Evolutionary conservation across 2,113 vertebrate genomes (phyloP).

Genomic region (Passer domesticus): DNA sequence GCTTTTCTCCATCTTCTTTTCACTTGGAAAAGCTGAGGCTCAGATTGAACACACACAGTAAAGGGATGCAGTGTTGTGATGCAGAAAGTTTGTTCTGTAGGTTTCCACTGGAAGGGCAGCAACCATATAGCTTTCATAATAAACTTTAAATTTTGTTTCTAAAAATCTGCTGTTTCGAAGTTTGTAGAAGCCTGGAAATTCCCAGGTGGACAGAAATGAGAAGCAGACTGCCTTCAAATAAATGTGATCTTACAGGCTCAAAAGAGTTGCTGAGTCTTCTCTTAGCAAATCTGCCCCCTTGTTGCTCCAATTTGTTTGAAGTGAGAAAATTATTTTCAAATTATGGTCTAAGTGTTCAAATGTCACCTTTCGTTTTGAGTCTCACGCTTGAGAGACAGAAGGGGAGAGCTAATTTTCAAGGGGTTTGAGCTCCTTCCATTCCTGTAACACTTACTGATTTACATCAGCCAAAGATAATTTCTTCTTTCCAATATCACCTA

Average conservation of each 20-base stretch:
- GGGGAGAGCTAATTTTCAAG: slow-evolving; percentile 13
- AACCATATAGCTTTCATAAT: background rate
- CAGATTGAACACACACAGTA: background rate
- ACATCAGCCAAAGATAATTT: slow-evolving; percentile 51
- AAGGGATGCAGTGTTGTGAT: background rate
- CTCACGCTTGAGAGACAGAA: background rate
- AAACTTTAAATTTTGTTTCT: background rate
- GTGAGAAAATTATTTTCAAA: background rate
- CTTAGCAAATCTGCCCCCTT: background rate
- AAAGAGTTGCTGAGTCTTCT: background rate
- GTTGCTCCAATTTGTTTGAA: background rate
- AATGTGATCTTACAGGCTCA: background rate
- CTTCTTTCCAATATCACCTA: slow-evolving; percentile 47
- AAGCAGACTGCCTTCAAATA: background rate
- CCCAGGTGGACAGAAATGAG: background rate
- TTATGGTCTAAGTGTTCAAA: background rate
- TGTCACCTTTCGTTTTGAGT: slow-evolving; percentile 33
- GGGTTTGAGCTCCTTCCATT: background rate
- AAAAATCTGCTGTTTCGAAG: background rate
- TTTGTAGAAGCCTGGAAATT: background rate
- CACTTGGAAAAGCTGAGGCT: background rate
- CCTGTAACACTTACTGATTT: slow-evolving; percentile 29
- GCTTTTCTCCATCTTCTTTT: background rate
- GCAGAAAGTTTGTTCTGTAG: background rate
- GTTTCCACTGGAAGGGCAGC: background rate